A percentile compares a stretch with the other conserved stretches of the same genome.
Conservation (phyloP, 2,113 vertebrate genomes). For the Echinops telfairi region DNA sequence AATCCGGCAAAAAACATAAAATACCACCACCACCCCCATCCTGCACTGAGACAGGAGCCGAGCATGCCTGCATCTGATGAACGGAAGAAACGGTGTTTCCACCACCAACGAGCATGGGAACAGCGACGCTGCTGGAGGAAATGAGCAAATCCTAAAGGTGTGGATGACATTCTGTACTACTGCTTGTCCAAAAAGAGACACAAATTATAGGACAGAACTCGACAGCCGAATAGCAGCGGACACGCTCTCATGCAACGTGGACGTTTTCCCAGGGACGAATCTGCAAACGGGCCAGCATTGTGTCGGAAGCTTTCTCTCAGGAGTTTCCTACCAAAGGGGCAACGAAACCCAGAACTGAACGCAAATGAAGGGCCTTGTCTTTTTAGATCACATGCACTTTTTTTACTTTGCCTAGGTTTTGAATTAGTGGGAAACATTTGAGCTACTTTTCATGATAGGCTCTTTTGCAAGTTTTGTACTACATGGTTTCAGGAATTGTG, state of each 20-base stretch:
- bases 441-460: background rate
- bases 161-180: constrained; percentile 73
- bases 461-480: background rate
- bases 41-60: background rate
- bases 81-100: constrained; percentile 75
- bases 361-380: background rate
- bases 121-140: constrained; percentile 73
- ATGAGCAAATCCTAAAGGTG: constrained; percentile 79
- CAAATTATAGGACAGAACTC: constrained; percentile 32
- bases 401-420: background rate
- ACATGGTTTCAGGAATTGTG: background rate
- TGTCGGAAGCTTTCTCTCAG: constrained; percentile 5
- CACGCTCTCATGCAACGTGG: background rate
- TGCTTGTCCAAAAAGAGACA: constrained; percentile 65
- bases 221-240: constrained; percentile 55
- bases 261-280: constrained; percentile 50
- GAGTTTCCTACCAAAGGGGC: background rate
- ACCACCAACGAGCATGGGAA: constrained; percentile 66
- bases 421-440: background rate
- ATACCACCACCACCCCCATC: too few relatives aligned
- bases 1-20: background rate
- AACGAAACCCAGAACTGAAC: background rate
- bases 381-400: background rate
- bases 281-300: constrained; percentile 28
- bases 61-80: constrained; percentile 72